Base-by-base conservation (phyloP, 2,888 invertebrate species). In the Rhorus exstirpatorius region DNA sequence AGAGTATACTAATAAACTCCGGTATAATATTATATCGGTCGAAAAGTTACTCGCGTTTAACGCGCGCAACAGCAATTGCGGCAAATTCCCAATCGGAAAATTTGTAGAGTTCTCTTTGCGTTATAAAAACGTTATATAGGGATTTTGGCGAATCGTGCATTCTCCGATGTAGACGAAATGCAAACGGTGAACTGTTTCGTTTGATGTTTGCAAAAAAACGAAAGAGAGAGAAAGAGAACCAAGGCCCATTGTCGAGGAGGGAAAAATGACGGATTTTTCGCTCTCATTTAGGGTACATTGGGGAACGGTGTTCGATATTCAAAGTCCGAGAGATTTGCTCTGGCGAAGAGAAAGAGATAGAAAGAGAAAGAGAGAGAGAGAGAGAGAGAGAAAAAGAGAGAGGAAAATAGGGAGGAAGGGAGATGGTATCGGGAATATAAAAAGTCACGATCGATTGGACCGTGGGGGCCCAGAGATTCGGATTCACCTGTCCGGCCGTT, bases 401-500 rank as follows among this genome's bases (percentile, higher is more conserved):
- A 38, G 19, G 10, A 26, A 14, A 3, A 21, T 58, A 51, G 35
- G 55, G 17, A 55, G 21, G 12, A 38, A 44, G 38, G 26, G 65
- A 31, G 58, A 68, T 46, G 53, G 38, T 63, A 83, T 70, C 81
- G 60, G 51, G 70, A 61, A 61, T 83, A 79, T 81, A 84, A 83
- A 77, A 80, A 80, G 71, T 80, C 68, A 63, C 71, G 79, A 81
- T 81, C 81, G 79, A 82, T 74, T 58, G 70, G 72, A 72, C 58
- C 79, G 58, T 67, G 44, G 79, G 53, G 74, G 67, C 74, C 74
- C 67, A 31, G 49, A 58, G 67, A n/a, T 55, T 76, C 60, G 76
- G 81, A 78, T 82, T 82, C 82, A 82, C 82, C 82, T 82, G 82
- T 82, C 65, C 86, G 86, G 89, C 85, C 86, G 86, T 85, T 83